phyloP scores from a whole-genome alignment of 2,113 vertebrate genomes.

The Antechinus flavipes region DNA sequence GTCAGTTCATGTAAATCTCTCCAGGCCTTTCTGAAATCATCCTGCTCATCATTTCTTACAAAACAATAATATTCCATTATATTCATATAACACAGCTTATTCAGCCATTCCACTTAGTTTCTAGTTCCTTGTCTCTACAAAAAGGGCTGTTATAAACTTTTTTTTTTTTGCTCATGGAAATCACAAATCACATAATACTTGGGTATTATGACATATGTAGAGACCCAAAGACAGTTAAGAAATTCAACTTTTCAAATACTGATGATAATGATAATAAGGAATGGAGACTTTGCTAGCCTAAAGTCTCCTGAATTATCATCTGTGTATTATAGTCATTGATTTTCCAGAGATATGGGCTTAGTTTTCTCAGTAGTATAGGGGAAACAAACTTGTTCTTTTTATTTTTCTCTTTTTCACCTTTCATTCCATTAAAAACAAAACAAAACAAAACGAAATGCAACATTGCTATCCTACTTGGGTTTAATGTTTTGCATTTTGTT shows the following conservation, averaged over 20 bases:
- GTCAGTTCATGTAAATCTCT: too few species aligned
- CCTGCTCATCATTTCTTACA: too few species aligned
- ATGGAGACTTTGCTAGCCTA: not conserved
- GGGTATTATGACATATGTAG: too few species aligned
- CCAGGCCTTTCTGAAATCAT: too few species aligned
- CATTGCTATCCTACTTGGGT: constrained; percentile 31
- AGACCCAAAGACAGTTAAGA: too few species aligned
- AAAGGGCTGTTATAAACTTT: too few species aligned
- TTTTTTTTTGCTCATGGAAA: too few species aligned
- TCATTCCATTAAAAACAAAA: not conserved
- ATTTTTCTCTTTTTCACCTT: not conserved
- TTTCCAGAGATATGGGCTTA: not conserved
- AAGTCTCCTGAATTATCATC: not conserved
- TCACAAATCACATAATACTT: too few species aligned
- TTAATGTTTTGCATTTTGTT: constrained; percentile 23
- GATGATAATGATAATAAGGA: not conserved
- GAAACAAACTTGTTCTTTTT: not conserved
- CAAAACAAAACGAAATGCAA: not conserved
- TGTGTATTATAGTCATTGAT: not conserved
- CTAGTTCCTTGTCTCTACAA: not conserved
- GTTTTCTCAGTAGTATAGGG: not conserved
- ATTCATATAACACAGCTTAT: too few species aligned
- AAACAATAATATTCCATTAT: too few species aligned
- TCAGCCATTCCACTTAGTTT: not conserved
- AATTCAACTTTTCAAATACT: too few species aligned